phyloP scores from a whole-genome alignment of 2,797 vertebrate species.

The Spea hammondii region DNA sequence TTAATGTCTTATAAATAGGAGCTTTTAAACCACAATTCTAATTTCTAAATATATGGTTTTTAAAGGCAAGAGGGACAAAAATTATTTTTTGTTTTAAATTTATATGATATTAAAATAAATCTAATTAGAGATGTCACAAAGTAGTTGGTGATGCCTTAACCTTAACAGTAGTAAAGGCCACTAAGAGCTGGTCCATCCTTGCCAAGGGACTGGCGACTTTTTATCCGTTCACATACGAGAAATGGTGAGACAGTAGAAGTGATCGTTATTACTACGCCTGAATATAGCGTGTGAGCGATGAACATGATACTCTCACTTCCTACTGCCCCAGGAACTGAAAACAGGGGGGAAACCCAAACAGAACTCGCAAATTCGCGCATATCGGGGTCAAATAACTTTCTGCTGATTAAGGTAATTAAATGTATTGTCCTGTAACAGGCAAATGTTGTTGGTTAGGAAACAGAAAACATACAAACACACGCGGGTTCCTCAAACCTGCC shows the following conservation, averaged over 20 bases:
- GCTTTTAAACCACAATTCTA: no score
- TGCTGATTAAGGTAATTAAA: background rate
- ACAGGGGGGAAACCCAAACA: conserved; percentile 41
- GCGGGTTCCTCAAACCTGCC: conserved; percentile 14
- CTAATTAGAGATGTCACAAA: no score
- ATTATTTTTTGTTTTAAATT: no score
- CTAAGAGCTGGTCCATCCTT: no score
- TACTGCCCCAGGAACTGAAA: conserved; percentile 20
- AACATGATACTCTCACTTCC: conserved; percentile 20
- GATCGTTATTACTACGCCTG: background rate
- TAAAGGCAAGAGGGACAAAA: no score
- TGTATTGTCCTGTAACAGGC: background rate
- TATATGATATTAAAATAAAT: no score
- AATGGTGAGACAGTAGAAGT: background rate
- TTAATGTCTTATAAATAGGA: no score
- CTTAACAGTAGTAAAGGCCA: no score
- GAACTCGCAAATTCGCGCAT: conserved; percentile 46
- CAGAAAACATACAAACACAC: background rate
- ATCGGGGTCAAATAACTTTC: background rate
- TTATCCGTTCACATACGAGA: no score
- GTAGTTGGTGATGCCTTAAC: no score
- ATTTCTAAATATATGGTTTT: no score
- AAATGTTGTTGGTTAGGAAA: conserved; percentile 6
- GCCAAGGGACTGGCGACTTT: no score
- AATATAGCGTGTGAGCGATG: conserved; percentile 34